Evolutionary conservation across 2,113 vertebrate species (phyloP).

Genomic region (Miniopterus natalensis): DNA sequence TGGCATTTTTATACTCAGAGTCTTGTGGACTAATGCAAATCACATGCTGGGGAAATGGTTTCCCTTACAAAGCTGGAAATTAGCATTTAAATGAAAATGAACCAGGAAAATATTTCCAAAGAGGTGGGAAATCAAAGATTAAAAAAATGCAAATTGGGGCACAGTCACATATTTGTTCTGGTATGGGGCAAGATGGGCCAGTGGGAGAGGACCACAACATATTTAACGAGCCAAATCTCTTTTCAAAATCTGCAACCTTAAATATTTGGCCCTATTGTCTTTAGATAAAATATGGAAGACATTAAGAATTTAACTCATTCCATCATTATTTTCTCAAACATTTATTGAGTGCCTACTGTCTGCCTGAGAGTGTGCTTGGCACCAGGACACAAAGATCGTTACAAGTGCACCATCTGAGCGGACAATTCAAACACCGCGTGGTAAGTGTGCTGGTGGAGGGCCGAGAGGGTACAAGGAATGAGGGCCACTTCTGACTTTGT

Average conservation of each 20-base stretch:
- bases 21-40: constrained; percentile 19
- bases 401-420: background rate
- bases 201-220: too few relatives aligned
- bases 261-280: background rate
- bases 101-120: constrained; percentile 71
- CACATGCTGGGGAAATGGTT: constrained; percentile 21
- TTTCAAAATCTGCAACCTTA: background rate
- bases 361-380: background rate
- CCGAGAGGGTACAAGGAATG: background rate
- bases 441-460: background rate
- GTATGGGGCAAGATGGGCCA: background rate
- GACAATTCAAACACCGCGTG: background rate
- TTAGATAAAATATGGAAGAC: background rate
- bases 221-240: background rate
- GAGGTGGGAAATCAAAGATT: constrained; percentile 60
- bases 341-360: background rate
- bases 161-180: background rate
- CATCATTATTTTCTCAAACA: background rate
- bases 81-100: constrained; percentile 59
- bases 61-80: constrained; percentile 56
- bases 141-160: constrained; percentile 56
- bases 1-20: constrained; percentile 34
- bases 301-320: background rate
- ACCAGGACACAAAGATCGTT: background rate
- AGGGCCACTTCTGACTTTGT: background rate